A percentile compares a stretch with the other conserved stretches of the same genome.
Conservation (phyloP, 2,888 invertebrate genomes). For the Zygaena filipendulae region DNA sequence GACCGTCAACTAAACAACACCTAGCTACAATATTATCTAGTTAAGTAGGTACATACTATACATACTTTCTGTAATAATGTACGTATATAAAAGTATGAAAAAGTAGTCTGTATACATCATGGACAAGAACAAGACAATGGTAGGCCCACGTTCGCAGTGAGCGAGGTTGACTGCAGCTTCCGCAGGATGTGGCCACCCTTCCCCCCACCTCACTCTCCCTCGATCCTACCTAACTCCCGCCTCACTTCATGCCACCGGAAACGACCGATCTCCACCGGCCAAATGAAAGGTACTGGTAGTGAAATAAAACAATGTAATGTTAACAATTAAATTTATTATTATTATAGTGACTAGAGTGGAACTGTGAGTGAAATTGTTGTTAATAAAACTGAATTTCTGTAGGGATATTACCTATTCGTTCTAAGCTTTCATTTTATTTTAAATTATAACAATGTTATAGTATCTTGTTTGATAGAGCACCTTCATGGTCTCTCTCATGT, state of each 20-base stretch:
- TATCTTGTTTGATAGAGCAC: too few relatives aligned
- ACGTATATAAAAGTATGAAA: too few relatives aligned
- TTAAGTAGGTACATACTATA: constrained; percentile 3
- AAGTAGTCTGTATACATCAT: too few relatives aligned
- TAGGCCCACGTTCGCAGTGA: constrained; percentile 21
- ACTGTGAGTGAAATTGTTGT: too few relatives aligned
- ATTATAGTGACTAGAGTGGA: too few relatives aligned
- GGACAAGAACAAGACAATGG: constrained; percentile 29
- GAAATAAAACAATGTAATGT: constrained; percentile 17
- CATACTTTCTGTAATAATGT: constrained; percentile 3
- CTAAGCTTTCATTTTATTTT: too few relatives aligned
- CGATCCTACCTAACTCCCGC: constrained; percentile 12
- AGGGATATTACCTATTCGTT: too few relatives aligned
- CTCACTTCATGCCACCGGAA: constrained; percentile 40
- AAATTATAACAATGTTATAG: too few relatives aligned
- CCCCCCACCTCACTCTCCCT: constrained; percentile 22
- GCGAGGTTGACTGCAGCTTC: constrained; percentile 34
- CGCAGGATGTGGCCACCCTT: constrained; percentile 48
- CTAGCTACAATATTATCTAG: constrained; percentile 8
- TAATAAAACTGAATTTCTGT: too few relatives aligned
- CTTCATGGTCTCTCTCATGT: too few relatives aligned
- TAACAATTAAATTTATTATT: not conserved
- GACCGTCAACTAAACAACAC: constrained; percentile 1
- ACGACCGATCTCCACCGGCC: constrained; percentile 40
- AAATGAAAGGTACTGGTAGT: constrained; percentile 26